These are phyloP conservation scores for Gnathochromis pfefferi DNA, from an alignment of 2,113 vertebrate genomes.

Conservation along the genomic window DNA sequence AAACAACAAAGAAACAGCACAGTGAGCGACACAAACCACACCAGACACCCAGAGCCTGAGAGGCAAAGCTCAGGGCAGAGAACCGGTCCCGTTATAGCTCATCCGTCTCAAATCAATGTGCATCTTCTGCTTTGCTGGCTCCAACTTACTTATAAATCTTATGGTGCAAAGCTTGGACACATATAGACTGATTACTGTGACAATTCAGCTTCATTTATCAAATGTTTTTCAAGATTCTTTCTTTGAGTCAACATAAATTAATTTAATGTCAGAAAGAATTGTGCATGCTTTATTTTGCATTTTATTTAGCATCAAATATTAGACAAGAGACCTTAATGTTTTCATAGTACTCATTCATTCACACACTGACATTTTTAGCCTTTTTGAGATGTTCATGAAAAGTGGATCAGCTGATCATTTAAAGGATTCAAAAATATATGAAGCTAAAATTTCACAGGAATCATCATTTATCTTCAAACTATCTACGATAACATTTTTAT, in stretches of 20 bases:
- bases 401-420: not conserved
- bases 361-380: not conserved
- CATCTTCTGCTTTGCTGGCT: not conserved
- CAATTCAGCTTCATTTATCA: not conserved
- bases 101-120: accelerated
- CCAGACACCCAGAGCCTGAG: not conserved
- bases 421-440: not conserved
- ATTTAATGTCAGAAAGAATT: not conserved
- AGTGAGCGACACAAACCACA: constrained; percentile 26
- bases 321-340: accelerated
- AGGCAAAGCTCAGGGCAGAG: not conserved
- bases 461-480: not conserved
- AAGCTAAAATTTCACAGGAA: not conserved
- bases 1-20: not conserved
- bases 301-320: not conserved
- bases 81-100: accelerated
- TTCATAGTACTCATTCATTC: not conserved
- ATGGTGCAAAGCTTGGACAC: not conserved
- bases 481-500: accelerated
- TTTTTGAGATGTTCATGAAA: not conserved
- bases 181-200: accelerated
- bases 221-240: not conserved
- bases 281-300: not conserved
- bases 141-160: not conserved
- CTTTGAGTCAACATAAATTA: not conserved